Evolutionary conservation across 2,888 invertebrate genomes (phyloP).

Genomic region (Blastobasis lacticolella): DNA sequence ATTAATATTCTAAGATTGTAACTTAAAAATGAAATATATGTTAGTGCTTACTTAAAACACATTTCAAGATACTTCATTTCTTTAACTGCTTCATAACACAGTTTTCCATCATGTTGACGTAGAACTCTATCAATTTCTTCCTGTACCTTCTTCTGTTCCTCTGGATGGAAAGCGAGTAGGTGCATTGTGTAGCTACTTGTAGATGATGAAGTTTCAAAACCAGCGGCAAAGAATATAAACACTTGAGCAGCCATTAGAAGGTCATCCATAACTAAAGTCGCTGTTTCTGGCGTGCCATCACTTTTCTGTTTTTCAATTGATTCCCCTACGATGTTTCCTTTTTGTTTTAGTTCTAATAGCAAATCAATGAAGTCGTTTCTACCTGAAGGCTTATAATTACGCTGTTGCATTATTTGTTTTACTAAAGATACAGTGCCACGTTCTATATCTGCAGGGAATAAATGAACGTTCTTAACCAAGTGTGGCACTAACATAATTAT

Average conservation of each 20-base stretch:
- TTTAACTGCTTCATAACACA: conserved; percentile 54
- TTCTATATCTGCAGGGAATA: conserved; percentile 45
- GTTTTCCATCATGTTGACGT: conserved; percentile 39
- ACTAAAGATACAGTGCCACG: conserved; percentile 38
- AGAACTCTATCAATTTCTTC: conserved; percentile 55
- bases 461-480: conserved; percentile 38
- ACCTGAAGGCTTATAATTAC: conserved; percentile 47
- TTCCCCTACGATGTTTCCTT: conserved; percentile 50
- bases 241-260: conserved; percentile 53
- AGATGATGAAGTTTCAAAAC: conserved; percentile 69
- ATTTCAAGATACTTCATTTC: conserved; percentile 58
- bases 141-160: conserved; percentile 54
- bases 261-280: conserved; percentile 46
- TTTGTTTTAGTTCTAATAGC: conserved; percentile 46
- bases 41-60: conserved; percentile 32
- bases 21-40: too few species aligned
- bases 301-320: conserved; percentile 44
- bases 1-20: too few species aligned
- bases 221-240: conserved; percentile 65
- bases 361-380: conserved; percentile 60
- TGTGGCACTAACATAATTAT: conserved; percentile 51
- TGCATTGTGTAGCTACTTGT: conserved; percentile 63
- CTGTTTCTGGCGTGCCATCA: conserved; percentile 43
- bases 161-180: conserved; percentile 58
- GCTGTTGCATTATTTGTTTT: conserved; percentile 36